These are phyloP conservation scores for Engystomops pustulosus DNA, from an alignment of 2,113 vertebrate species.

Conservation along the genomic window DNA sequence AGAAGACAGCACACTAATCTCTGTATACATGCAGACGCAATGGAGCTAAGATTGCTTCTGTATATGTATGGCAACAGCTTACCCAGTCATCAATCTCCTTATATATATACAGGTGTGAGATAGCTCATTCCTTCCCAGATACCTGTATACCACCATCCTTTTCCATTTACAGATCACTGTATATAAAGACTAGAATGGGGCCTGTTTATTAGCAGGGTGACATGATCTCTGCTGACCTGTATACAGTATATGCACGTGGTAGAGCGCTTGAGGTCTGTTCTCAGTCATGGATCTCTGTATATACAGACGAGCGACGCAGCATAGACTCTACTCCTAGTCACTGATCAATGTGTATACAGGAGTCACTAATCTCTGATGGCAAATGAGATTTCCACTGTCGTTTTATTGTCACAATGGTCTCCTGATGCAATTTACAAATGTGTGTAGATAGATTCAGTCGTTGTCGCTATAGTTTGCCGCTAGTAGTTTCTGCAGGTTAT, in stretches of 20 bases:
- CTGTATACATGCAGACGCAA: neutral
- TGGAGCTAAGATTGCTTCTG: neutral
- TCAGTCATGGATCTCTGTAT: neutral
- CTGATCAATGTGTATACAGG: conserved; percentile 12
- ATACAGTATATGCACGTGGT: neutral
- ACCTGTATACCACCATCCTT: neutral
- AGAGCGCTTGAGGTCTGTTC: conserved; percentile 1
- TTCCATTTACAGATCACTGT: neutral
- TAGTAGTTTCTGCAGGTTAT: neutral
- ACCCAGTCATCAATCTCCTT: neutral
- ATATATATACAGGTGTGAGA: conserved; percentile 24
- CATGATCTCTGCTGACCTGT: neutral
- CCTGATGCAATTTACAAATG: neutral
- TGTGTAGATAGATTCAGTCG: neutral
- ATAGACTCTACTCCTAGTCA: neutral
- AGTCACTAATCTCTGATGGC: neutral
- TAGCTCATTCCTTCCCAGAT: neutral
- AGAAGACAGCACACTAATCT: conserved; percentile 18
- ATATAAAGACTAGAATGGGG: conserved; percentile 12
- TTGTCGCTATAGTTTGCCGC: neutral
- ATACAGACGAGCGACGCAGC: conserved; percentile 8
- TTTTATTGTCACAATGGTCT: neutral
- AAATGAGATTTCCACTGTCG: neutral
- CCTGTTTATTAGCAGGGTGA: neutral
- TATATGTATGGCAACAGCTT: conserved; percentile 1